Percentiles rank a stretch among this genome's conserved stretches.
phyloP scores from a whole-genome alignment of 1,140 invertebrate species.

The Drosophila mojavensis region DNA sequence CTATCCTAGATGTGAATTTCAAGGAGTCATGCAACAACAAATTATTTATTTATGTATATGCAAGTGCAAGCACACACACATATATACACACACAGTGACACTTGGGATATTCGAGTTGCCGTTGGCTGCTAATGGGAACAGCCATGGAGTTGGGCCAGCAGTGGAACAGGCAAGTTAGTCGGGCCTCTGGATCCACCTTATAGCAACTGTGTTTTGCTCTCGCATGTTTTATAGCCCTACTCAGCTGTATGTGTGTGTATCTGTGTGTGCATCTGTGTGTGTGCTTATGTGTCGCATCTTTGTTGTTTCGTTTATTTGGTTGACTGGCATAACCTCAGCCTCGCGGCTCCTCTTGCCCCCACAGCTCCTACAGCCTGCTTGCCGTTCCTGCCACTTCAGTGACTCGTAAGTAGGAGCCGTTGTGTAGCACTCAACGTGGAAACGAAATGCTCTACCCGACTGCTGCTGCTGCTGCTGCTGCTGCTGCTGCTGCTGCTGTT shows the following conservation, averaged over 20 bases:
- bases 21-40: constrained; percentile 55
- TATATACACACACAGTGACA: constrained; percentile 1
- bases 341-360: constrained; percentile 38
- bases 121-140: constrained; percentile 43
- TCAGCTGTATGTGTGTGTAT: constrained; percentile 19
- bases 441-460: constrained; percentile 25
- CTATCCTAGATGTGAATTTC: constrained; percentile 51
- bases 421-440: neutral
- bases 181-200: constrained; percentile 36
- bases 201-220: constrained; percentile 64
- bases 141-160: constrained; percentile 15
- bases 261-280: too few species aligned
- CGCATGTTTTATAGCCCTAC: constrained; percentile 71
- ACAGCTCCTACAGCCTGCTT: neutral
- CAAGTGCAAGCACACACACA: constrained; percentile 29
- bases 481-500: constrained; percentile 7
- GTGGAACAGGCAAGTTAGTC: constrained; percentile 1
- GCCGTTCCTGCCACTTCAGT: neutral
- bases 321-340: constrained; percentile 78
- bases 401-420: constrained; percentile 37
- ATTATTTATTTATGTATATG: constrained; percentile 75
- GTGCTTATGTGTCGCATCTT: constrained; percentile 44
- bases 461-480: too few species aligned
- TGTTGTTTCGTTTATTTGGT: constrained; percentile 81
- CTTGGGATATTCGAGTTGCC: constrained; percentile 54